Base-by-base conservation (phyloP, 2,113 vertebrate genomes). In the Entomyzon cyanotis region DNA sequence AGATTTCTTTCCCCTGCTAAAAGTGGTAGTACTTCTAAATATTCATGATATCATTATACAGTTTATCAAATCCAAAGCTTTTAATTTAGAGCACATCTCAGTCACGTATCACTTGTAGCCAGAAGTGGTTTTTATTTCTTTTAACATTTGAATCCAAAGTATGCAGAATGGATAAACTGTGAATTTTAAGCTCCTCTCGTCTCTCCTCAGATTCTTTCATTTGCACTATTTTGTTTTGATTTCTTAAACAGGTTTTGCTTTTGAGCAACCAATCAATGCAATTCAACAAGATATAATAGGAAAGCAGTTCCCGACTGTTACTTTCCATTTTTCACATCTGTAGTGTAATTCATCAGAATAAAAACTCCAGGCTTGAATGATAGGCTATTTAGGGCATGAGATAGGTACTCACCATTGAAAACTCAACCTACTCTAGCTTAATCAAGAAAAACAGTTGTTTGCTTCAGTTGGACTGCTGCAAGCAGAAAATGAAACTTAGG, bases 51-150 rank as follows among this genome's bases (percentile, higher is more conserved):
- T 49, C 8, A 1, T 93, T 90, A 84, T 37, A 49, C 44, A 75
- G 58, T 82, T 95, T 91, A 84, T 91, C 73, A 91, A 75, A 81
- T 89, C 77, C n/a, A 93, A 90, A 92, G 64, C 60, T 95, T 92
- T 93, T 96, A 89, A 89, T 90, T 93, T 90, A 93, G 76, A 84
- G 64, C 28, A 60, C 60, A 90, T 44, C n/a, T 87, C 68, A 52
- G 79, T 62, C 53, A 22, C 84, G 67, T 68, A 86, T 92, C 68
- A 87, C 23, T 68, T 78, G 18, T 68, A 93, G 60, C 60, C 73
- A 84, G 65, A 92, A 95, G 64, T 68, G 56, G 0, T 3, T 84
- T 91, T 86, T 50, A 58, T 90, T 93, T 87, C 62, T 91, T 92
- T 70, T 67, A 59, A 59, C 25, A 20, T 81, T 92, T 80, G 68